Conservation (phyloP, 53 echinoderm and acorn worm genomes). For the Paracentrotus lividus region DNA sequence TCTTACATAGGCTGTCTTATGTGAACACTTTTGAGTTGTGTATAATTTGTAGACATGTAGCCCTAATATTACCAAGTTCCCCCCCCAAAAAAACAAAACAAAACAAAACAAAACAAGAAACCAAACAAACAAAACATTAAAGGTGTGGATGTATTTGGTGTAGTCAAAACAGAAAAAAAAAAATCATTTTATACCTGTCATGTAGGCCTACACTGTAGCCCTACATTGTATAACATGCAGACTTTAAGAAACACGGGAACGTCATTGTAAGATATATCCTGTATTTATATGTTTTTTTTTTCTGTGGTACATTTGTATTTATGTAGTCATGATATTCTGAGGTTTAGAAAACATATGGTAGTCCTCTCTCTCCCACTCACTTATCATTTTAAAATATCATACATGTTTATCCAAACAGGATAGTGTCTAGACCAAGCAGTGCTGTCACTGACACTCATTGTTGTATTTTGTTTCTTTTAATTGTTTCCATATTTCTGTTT, state of each 20-base stretch:
- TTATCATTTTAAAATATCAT: not conserved
- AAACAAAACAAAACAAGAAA: too few relatives aligned
- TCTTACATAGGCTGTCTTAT: too few relatives aligned
- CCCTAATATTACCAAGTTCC: too few relatives aligned
- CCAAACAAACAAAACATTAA: too few relatives aligned
- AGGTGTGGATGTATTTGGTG: too few relatives aligned
- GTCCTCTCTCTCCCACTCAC: not conserved
- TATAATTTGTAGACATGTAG: too few relatives aligned
- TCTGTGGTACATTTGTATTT: not conserved
- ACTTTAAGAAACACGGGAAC: not conserved
- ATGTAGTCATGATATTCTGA: conserved; percentile 1
- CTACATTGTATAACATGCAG: too few relatives aligned
- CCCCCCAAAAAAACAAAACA: too few relatives aligned
- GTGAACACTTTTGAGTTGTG: too few relatives aligned
- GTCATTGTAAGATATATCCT: not conserved
- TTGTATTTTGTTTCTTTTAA: not conserved
- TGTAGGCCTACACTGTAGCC: too few relatives aligned
- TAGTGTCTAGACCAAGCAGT: not conserved
- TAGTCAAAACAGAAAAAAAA: not conserved
- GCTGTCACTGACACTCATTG: not conserved
- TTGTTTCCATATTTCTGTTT: not conserved
- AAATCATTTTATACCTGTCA: not conserved
- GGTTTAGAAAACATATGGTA: conserved; percentile 34
- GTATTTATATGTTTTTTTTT: not conserved
- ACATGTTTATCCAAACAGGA: not conserved